Base-by-base conservation (phyloP, 2,113 vertebrate genomes). In the Dasyprocta punctata region DNA sequence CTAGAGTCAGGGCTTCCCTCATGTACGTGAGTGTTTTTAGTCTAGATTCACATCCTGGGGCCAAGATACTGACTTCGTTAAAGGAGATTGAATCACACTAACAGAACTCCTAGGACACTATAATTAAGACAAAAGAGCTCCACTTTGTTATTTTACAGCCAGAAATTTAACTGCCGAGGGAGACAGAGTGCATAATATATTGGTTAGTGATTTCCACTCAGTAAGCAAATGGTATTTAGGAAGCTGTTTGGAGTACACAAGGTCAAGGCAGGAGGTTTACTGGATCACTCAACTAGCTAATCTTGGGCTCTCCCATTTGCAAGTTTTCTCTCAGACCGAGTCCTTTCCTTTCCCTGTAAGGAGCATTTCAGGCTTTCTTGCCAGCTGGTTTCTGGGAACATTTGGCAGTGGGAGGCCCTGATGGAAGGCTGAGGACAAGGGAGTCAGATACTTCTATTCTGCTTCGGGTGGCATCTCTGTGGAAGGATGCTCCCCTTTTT, bases 111-210 rank as follows among this genome's bases (percentile, higher is more conserved):
- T 4, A 63, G n/a, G 65, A 75, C 44, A 33, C 10, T 52, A 1
- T 78, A 65, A 85, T 77, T 82, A 81, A 86, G 63, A 81, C 78
- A 49, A 86, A 73, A 60, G 30, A 67, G 28, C 47, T 96, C 28
- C 26, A 41, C 44, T 94, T 96, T 77, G 16, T 41, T 81, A 60
- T 71, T 95, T 86, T 60, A 77, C 30, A 94, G 75, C 82, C 44
- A 54, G 86, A 85, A 90, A 60, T 69, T 44, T 7, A 44, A 11
- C 22, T 58, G 28, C 60, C 47, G n/a, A 47, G 61, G 44, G 33
- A 90, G 84, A 33, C 41, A 54, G 36, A 71, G 44, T 67, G 11
- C 3, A 19, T 41, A n/a, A 8, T 24, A 41, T 28, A 8, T 65
- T 65, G 24, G 56, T 38, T 61, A 56, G 77, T 69, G 67, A 78